Percentiles rank a stretch among this genome's conserved stretches.
Evolutionary conservation across 2,888 invertebrate species (phyloP).

Genomic region (Eupelmus urozonus): DNA sequence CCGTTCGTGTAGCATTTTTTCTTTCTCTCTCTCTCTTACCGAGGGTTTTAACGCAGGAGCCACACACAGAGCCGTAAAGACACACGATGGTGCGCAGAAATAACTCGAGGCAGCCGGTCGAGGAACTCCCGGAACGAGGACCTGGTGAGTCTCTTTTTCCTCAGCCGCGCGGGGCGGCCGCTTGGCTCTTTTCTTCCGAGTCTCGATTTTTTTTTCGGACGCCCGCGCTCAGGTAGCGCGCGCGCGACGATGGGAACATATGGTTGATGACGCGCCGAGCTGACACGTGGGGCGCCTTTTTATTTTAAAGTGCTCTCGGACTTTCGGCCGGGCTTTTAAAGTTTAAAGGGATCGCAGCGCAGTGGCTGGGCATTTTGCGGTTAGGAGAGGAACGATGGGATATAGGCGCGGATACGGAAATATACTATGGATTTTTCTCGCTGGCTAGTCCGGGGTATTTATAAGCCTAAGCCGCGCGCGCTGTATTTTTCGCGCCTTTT

Average conservation of each 20-base stretch:
- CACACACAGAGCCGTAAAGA: constrained; percentile 31
- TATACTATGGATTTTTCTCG: constrained; percentile 11
- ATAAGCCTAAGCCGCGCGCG: not conserved
- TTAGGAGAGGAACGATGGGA: not conserved
- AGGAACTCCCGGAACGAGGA: constrained; percentile 78
- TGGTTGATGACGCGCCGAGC: constrained; percentile 51
- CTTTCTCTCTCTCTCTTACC: too few species aligned
- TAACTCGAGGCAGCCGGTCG: constrained; percentile 67
- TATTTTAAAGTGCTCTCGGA: too few species aligned
- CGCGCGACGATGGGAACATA: constrained; percentile 56
- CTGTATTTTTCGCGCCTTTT: constrained; percentile 20
- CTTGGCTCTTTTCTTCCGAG: too few species aligned
- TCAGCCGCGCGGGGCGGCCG: not conserved
- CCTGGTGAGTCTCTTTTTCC: constrained; percentile 77
- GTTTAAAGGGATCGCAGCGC: constrained; percentile 31
- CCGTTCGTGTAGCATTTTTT: not conserved
- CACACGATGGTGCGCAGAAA: constrained; percentile 77
- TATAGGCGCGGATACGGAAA: not conserved
- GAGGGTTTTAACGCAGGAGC: not conserved
- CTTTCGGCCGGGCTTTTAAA: too few species aligned
- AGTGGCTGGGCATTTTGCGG: not conserved
- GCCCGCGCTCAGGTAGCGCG: not conserved
- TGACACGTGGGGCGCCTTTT: constrained; percentile 22
- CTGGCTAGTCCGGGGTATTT: not conserved
- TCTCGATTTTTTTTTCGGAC: not conserved